Evolutionary conservation across 2,888 invertebrate genomes (phyloP), one percentile per base, ranked within the genome.

Genomic region (Chrysodeixis includens): DNA sequence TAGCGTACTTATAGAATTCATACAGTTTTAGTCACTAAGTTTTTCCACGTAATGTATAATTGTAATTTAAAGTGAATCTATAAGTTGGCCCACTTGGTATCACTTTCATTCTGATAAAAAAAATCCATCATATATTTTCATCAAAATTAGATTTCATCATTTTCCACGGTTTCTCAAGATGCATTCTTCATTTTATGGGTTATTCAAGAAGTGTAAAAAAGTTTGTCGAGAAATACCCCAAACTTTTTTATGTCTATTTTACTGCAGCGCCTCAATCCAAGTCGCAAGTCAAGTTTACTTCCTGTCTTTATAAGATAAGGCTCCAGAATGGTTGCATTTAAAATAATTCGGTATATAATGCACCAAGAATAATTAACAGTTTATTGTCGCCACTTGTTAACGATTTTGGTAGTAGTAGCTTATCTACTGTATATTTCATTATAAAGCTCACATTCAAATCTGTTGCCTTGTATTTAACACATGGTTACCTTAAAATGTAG

Each of bases 151-250:
- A n/a, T n/a, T n/a, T n/a, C n/a, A n/a, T n/a, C n/a, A 49, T 10
- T 49, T 20, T 3, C 16, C 10, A 49, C 18, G 18, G 10, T 3
- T n/a, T 16, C 44, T 10, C 2, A 49, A 49, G 10, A 49, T 49
- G 46, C 46, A 49, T 10, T 2, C 46, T 49, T 20, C 18, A 10
- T 49, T 49, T 49, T 49, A 49, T 49, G 10, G 20, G 46, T 49
- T 49, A 49, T 49, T 49, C 10, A 49, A 49, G 10, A 49, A 18
- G 9, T 49, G 12, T 49, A 49, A 49, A 46, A 18, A 49, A 49
- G 46, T 49, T 46, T 49, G 18, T 16, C 4, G 46, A 49, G 18
- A 46, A 18, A 0, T 9, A 10, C 10, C 18, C 10, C 1, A 49
- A 49, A 49, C 20, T 49, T 49, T 20, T 49, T 49, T 49, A 49